Evolutionary conservation across 2,888 invertebrate genomes (phyloP).

Genomic region (Rhopalosiphum nymphaeae): DNA sequence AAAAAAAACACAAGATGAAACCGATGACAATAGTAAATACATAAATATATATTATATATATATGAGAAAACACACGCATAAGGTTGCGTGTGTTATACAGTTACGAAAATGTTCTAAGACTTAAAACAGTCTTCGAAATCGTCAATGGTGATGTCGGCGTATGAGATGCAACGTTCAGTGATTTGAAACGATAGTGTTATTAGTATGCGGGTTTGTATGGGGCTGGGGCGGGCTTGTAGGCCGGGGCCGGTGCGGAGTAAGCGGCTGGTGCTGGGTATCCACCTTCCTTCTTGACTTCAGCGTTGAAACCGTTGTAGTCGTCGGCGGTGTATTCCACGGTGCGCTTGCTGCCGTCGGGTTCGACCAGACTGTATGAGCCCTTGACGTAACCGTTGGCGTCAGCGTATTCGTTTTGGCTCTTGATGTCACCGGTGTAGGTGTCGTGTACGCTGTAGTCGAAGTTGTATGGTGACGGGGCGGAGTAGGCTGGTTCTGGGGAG

Average conservation of each 20-base stretch:
- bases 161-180: conserved; percentile 24
- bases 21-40: conserved; percentile 29
- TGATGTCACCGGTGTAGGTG: conserved; percentile 66
- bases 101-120: background rate
- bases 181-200: background rate
- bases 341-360: conserved; percentile 64
- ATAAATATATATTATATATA: background rate
- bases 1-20: conserved; percentile 18
- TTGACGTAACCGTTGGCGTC: conserved; percentile 69
- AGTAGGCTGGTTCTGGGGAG: conserved; percentile 70
- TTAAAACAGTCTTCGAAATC: conserved; percentile 36
- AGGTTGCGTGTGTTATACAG: background rate
- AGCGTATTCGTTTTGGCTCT: conserved; percentile 64
- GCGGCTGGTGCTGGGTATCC: conserved; percentile 68
- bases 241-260: conserved; percentile 66
- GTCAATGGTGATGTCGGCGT: background rate
- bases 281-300: conserved; percentile 61
- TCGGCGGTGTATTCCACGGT: conserved; percentile 66
- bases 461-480: conserved; percentile 61
- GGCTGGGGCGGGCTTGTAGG: conserved; percentile 66
- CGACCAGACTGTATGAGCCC: conserved; percentile 65
- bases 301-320: conserved; percentile 65
- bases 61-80: background rate
- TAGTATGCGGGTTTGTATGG: conserved; percentile 67
- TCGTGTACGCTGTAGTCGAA: conserved; percentile 66